A percentile compares a stretch with the other conserved stretches of the same genome.
phyloP scores from a whole-genome alignment of 92 coral and sea anemone species.

The Pocillopora meandrina region DNA sequence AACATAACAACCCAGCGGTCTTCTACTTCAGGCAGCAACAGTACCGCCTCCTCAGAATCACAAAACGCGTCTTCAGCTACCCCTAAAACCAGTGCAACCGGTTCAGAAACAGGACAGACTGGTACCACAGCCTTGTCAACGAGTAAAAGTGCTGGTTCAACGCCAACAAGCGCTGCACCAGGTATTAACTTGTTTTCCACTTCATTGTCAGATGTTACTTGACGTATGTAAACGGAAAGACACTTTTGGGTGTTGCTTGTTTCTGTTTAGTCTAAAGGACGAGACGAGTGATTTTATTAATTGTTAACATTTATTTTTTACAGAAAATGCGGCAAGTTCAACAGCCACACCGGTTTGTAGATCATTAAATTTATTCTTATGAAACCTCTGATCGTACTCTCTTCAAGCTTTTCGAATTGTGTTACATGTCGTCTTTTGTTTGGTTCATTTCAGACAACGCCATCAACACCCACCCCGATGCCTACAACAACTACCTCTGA shows the following conservation, averaged over 20 bases:
- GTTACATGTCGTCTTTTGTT: not conserved
- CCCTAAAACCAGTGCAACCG: slow-evolving; percentile 21
- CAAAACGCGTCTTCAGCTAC: slow-evolving; percentile 35
- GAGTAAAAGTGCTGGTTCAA: slow-evolving; percentile 18
- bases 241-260: not conserved
- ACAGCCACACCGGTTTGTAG: slow-evolving; percentile 11
- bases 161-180: slow-evolving; percentile 37
- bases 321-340: slow-evolving; percentile 22
- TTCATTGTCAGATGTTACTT: not conserved
- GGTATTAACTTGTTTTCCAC: not conserved
- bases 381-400: not conserved
- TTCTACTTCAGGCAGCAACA: slow-evolving; percentile 22
- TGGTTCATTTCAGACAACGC: slow-evolving; percentile 18
- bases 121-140: slow-evolving; percentile 46
- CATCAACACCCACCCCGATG: slow-evolving; percentile 32
- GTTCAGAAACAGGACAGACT: slow-evolving; percentile 65
- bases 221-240: not conserved
- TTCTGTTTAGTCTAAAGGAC: not conserved
- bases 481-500: slow-evolving; percentile 22
- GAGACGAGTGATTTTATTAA: not conserved
- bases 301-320: not conserved
- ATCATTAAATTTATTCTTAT: not conserved
- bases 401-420: not conserved
- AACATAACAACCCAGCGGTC: slow-evolving; percentile 47
- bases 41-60: slow-evolving; percentile 19